Evolutionary conservation across 2,888 invertebrate genomes (phyloP).

Genomic region (Asteroscopus sphinx): DNA sequence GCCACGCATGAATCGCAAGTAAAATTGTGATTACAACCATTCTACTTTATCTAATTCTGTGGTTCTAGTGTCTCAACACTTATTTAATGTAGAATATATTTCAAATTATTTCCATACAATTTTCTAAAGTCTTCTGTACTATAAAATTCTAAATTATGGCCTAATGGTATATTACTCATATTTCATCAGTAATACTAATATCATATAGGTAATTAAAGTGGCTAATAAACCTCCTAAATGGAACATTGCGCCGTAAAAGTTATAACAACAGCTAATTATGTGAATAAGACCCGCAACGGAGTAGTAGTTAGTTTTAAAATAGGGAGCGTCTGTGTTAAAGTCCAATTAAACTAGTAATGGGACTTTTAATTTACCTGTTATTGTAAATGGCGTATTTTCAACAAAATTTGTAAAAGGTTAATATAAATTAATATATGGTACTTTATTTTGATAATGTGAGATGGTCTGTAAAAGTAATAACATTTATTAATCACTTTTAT

Average conservation of each 20-base stretch:
- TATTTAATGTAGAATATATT: too few species aligned
- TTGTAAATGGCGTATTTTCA: conserved; percentile 1
- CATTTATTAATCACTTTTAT: too few species aligned
- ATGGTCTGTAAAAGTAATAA: too few species aligned
- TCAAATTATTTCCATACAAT: background rate
- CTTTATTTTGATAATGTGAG: too few species aligned
- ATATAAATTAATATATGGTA: too few species aligned
- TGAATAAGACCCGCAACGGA: conserved; percentile 37
- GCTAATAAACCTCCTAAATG: conserved; percentile 36
- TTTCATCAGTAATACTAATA: conserved; percentile 23
- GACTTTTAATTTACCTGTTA: conserved; percentile 18
- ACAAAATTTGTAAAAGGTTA: too few species aligned
- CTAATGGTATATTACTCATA: conserved; percentile 17
- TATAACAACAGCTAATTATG: conserved; percentile 49
- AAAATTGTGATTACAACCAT: too few species aligned
- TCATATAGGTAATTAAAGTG: conserved; percentile 33
- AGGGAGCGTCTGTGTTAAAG: conserved; percentile 22
- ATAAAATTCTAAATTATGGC: conserved; percentile 12
- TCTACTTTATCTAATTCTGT: too few species aligned
- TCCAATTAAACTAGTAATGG: conserved; percentile 46
- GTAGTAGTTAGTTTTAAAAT: conserved; percentile 43
- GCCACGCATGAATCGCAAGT: too few species aligned
- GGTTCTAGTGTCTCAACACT: too few species aligned
- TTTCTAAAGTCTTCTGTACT: background rate
- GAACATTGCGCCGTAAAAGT: conserved; percentile 46